Base-by-base conservation (phyloP, 2,113 vertebrate species). In the Pseudorasbora parva region DNA sequence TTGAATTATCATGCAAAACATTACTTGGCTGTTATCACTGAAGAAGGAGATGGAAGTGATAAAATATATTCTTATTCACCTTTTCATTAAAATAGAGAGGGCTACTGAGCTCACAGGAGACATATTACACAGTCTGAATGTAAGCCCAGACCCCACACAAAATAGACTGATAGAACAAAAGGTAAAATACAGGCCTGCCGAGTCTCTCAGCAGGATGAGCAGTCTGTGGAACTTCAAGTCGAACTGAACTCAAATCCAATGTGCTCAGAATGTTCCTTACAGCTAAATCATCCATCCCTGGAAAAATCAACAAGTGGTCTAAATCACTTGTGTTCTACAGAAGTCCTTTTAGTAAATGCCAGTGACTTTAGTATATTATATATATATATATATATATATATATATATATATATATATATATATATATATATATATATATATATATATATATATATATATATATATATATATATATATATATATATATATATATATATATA, bases 41-140 rank as follows among this genome's bases (percentile, higher is more conserved):
- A 68, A 68, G 64, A 17, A 68, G 1, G 30, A 68, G 33, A 68
- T 68, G 37, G 33, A 68, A 68, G 30, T 0, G 1, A 68, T 21
- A 37, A 1, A 66, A 66, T 30, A 8, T 66, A 19, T 66, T 49
- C 47, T 66, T 49, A 79, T 72, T 60, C 43, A 2, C 30, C 30
- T 47, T 66, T 23, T 81, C 33, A 75, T 81, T 69, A 66, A 62
- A 60, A 75, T 69, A 43, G 60, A 77, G 62, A 57, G 19, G 21
- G n/a, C 57, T 64, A 47, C 45, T 23, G 17, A 78, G 78, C 45
- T 72, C 33, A 57, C 59, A 56, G 30, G 41, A 43, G 27, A 62
- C 25, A 25, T 21, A 17, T 60, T 81, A 66, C 59, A 5, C 9
- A 19, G 43, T 27, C 71, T 17, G 43, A 76, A 43, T 23, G 25